phyloP scores from a whole-genome alignment of 2,888 invertebrate species.

The Latheticus oryzae region DNA sequence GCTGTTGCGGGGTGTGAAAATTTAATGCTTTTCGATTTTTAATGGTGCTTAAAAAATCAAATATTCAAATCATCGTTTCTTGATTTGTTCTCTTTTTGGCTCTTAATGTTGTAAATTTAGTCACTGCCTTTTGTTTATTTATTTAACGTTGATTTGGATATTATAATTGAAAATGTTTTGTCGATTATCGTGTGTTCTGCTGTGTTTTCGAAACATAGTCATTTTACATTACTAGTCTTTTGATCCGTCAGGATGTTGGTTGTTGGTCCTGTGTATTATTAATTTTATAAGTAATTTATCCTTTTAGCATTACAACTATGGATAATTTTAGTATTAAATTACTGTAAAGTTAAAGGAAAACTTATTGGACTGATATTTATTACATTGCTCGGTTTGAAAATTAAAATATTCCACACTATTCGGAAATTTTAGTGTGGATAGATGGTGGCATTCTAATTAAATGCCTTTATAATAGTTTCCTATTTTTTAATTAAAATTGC shows the following conservation, averaged over 20 bases:
- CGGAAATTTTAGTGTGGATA: no score
- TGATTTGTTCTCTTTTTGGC: neutral
- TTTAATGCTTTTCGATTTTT: conserved; percentile 11
- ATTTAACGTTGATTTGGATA: conserved; percentile 16
- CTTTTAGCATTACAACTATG: conserved; percentile 21
- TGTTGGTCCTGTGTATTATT: conserved; percentile 52
- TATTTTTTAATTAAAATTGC: conserved; percentile 17
- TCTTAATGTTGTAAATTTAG: neutral
- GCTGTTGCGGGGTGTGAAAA: conserved; percentile 31
- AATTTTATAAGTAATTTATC: conserved; percentile 38
- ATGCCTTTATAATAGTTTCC: conserved; percentile 27
- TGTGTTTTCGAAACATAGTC: conserved; percentile 53
- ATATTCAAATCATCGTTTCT: conserved; percentile 21
- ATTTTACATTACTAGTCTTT: conserved; percentile 60
- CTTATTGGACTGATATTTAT: conserved; percentile 39
- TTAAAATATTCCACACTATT: conserved; percentile 10
- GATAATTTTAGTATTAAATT: conserved; percentile 33
- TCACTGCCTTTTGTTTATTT: conserved; percentile 23
- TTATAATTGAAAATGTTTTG: conserved; percentile 38
- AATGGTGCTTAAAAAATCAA: conserved; percentile 19
- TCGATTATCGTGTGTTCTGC: conserved; percentile 51
- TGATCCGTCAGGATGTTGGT: conserved; percentile 57
- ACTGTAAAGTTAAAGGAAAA: conserved; percentile 15
- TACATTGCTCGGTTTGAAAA: conserved; percentile 19
- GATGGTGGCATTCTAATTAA: no score